Evolutionary conservation across 2,888 invertebrate genomes (phyloP).

Genomic region (Fragum sueziense): DNA sequence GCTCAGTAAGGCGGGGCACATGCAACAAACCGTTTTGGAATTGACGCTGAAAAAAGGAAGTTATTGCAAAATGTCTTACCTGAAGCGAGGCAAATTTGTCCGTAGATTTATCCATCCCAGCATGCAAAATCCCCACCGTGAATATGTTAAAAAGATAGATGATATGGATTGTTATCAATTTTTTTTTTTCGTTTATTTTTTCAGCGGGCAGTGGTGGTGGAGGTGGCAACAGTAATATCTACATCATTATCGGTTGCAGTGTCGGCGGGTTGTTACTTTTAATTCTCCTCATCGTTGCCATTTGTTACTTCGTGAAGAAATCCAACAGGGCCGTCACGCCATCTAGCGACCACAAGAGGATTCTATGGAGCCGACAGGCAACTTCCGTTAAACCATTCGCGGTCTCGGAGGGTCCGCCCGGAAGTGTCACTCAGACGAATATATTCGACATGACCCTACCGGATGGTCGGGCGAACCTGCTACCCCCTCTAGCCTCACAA

Average conservation of each 20-base stretch:
- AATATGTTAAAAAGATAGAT: too few relatives aligned
- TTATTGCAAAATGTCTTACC: too few relatives aligned
- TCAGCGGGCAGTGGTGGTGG: neutral
- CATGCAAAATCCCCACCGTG: too few relatives aligned
- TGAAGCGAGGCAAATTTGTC: too few relatives aligned
- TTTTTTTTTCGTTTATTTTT: too few relatives aligned
- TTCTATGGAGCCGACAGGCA: slow-evolving; percentile 37
- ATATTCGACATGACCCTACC: slow-evolving; percentile 54
- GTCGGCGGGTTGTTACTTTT: slow-evolving; percentile 38
- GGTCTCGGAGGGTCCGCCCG: slow-evolving; percentile 27
- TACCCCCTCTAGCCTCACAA: slow-evolving; percentile 47
- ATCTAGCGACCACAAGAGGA: slow-evolving; percentile 31
- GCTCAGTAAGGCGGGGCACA: too few relatives aligned
- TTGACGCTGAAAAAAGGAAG: too few relatives aligned
- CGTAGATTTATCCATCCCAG: too few relatives aligned
- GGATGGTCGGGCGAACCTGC: slow-evolving; percentile 42
- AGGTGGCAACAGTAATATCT: slow-evolving; percentile 9
- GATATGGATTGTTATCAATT: too few relatives aligned
- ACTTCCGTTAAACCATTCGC: slow-evolving; percentile 34
- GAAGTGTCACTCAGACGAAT: slow-evolving; percentile 48
- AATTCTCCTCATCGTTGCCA: slow-evolving; percentile 6
- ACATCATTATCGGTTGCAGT: slow-evolving; percentile 33
- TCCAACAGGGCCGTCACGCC: slow-evolving; percentile 3
- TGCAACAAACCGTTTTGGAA: too few relatives aligned
- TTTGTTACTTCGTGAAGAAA: slow-evolving; percentile 25